Base-by-base conservation (phyloP, 2,797 vertebrate species). In the Lutjanus argentimaculatus region DNA sequence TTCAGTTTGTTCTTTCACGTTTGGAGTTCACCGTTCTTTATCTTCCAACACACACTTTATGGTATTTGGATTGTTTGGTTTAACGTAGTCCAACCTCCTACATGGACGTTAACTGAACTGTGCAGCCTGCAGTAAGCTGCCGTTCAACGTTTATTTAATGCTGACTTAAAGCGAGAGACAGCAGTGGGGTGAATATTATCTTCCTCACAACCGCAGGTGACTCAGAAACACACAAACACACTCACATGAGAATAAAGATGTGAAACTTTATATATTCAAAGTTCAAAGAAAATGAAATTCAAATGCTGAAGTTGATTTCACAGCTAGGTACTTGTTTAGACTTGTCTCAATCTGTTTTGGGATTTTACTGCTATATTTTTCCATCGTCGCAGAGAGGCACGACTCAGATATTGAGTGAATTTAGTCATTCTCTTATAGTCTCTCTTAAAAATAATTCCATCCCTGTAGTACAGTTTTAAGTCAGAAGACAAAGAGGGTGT, bases 221-320 rank as follows among this genome's bases (percentile, higher is more conserved):
- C 77, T 92, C 92, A 93, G 84, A 92, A 83, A 82, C 87, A 83
- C 84, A 87, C 82, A 89, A 61, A 88, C 85, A 88, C 85, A 84
- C 79, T 79, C 82, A 73, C 89, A 82, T 49, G 3, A 90, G 84
- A 85, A 92, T 75, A 90, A 91, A 91, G 89, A 92, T 86, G 75
- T 91, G 91, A 95, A 91, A 94, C 93, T 87, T 90, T 83, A 92
- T 71, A 84, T 89, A 88, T 87, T 84, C 77, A 80, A 68, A 88
- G 90, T 92, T 94, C 91, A 84, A 89, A 91, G 85, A 91, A 88
- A 93, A 83, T 80, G 88, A 91, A 94, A 93, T 90, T 90, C 84
- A 80, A 82, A 91, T 22, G 4, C 40, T 77, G 74, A 43, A 59
- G 56, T 42, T 74, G 69, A 83, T 77, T 82, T 84, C 74, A 65